These are phyloP conservation scores for Mimachlamys varia DNA, from an alignment of 2,888 invertebrate genomes.

Conservation along the genomic window DNA sequence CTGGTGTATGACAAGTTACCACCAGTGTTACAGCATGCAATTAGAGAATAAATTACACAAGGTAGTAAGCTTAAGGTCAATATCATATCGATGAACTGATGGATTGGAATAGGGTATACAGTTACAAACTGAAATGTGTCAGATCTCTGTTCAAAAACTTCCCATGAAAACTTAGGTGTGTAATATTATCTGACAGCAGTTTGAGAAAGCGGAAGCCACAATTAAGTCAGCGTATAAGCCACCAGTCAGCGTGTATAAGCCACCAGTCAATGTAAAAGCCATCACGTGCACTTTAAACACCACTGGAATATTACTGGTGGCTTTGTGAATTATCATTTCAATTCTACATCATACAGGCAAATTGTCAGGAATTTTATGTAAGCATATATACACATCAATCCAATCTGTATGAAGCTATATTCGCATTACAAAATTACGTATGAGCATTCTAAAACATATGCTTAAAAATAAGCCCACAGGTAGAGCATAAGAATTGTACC, in stretches of 20 bases:
- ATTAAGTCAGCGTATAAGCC: not conserved
- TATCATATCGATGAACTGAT: not conserved
- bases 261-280: too few species aligned
- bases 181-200: not conserved
- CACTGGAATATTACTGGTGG: not conserved
- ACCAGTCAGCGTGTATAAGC: not conserved
- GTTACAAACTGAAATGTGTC: not conserved
- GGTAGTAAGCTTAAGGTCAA: too few species aligned
- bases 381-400: not conserved
- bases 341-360: not conserved
- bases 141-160: too few species aligned
- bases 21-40: not conserved
- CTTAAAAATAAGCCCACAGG: too few species aligned
- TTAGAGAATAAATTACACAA: too few species aligned
- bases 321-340: not conserved
- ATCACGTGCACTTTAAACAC: not conserved
- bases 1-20: too few species aligned
- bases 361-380: not conserved
- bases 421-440: not conserved
- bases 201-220: not conserved
- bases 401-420: not conserved
- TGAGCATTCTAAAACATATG: too few species aligned
- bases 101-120: not conserved
- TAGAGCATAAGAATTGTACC: too few species aligned
- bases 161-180: too few species aligned